Base-by-base conservation (phyloP, 2,113 vertebrate species). In the Trogon surrucura region DNA sequence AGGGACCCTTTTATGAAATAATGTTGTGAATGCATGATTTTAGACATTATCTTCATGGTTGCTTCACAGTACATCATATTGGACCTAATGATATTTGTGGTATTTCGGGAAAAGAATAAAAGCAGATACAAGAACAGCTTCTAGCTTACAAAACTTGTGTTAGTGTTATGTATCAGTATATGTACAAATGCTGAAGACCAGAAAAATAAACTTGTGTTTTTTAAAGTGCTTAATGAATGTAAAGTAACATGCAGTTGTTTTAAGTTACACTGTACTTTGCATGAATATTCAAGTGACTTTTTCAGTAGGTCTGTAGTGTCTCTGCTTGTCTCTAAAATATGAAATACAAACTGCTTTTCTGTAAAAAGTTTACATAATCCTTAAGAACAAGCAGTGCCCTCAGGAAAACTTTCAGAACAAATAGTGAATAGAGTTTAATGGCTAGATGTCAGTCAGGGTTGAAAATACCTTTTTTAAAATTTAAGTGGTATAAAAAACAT, bases 311-410 rank as follows among this genome's bases (percentile, higher is more conserved):
- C 32, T 69, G 18, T 53, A 84, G 18, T 5, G 1, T 75, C 23
- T 83, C 53, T 88, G 51, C 60, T 86, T 84, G 38, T 32, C 53
- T 74, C 41, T 53, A 9, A 61, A 32, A 86, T n/a, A 48, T 58
- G 20, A 93, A 95, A 80, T 91, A 85, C 88, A 95, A 96, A 74
- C 19, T 19, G 47, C 23, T 95, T 90, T 88, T 86, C 34, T 93
- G 38, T 25, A 79, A 51, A 66, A 34, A 81, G 13, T 70, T 93
- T 73, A 18, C 50, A 36, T 62, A 34, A 47, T 56, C 60, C 53
- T 69, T 38, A 51, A 53, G 54, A 92, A 10, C 27, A 86, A 91
- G 50, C 45, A 74, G 32, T 11, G 16, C 22, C 30, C 60, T 83
- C 1, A 2, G 72, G 44, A 70, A 29, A 54, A 45, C 27, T 19